Base-by-base conservation (phyloP, 1,140 invertebrate species). In the Papilio machaon region DNA sequence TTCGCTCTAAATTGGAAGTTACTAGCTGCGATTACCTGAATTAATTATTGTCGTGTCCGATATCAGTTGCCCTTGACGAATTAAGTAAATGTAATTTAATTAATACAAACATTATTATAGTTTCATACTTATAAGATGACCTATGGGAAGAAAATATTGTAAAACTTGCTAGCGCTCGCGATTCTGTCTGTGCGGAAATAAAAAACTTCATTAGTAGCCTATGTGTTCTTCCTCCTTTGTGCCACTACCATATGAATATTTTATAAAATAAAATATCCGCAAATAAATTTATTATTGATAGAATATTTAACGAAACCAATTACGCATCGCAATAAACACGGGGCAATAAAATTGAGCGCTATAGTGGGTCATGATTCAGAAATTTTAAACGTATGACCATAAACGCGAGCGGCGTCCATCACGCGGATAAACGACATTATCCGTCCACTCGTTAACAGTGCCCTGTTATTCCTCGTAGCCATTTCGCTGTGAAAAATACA, bases 401-500 rank as follows among this genome's bases (percentile, higher is more conserved):
- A 87, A 85, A 87, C 86, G 84, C 60, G 47, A 60, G 30, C 54
- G 77, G 83, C 82, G 73, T 80, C 84, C 84, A 79, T 74, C 79
- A 81, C 58, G 83, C 82, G 82, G 81, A 82, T 84, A 91, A 92
- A 94, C 83, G 87, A 89, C 85, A 93, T 93, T 92, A 92, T 86
- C 84, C 85, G 83, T 85, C 80, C 85, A 81, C 88, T 90, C 89
- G 91, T 92, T 91, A 92, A 88, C 83, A 79, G 82, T 83, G 89
- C 84, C 86, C 86, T 80, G 89, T 88, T 86, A 86, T 85, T 86
- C 86, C 75, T 80, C 86, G 87, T 85, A 85, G 89, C 92, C 85
- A 89, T 92, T 92, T 90, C 87, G 88, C 87, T 90, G 91, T 87
- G 87, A 92, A 93, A 94, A 94, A 93, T 91, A 93, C 88, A 91